Base-by-base conservation (phyloP, 2,888 invertebrate genomes). In the Sphinx pinastri region DNA sequence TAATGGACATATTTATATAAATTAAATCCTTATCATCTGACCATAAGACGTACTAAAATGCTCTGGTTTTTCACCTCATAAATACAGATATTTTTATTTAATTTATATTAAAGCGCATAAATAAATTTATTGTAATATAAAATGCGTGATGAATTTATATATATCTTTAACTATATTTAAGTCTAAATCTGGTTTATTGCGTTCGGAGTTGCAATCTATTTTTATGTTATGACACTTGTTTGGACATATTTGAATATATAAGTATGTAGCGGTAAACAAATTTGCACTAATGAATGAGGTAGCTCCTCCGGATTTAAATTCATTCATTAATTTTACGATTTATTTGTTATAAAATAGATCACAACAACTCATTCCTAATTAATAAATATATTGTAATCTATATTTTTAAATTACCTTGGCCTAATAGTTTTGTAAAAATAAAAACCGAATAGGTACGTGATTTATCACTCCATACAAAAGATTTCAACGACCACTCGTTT, bases 401-500 rank as follows among this genome's bases (percentile, higher is more conserved):
- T 38, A 38, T 38, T 7, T 25, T 38, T 2, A 38, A 38, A 7
- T 38, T 38, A 38, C 38, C 2, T 38, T 38, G 38, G 38, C 1
- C 0, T 5, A 5, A 38, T 38, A 38, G 4, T 38, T 38, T 38
- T 38, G 38, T 38, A 4, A 38, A 38, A 38, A 7, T 38, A 38
- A 54, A 54, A 19, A 12, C 55, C 25, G 2, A 25, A 25, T 2
- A n/a, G n/a, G n/a, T n/a, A 54, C 54, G 0, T n/a, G 1, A 59
- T 3, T 45, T n/a, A n/a, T 45, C n/a, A 2, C 1, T 49, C 8
- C 63, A 16, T 63, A 49, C 19, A 63, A 63, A 63, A 63, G 63
- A 63, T 19, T 63, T 63, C 63, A 63, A 63, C 63, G 63, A 2
- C 19, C 63, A 63, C 83, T 80, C 75, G 72, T 73, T 70, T 73